Evolutionary conservation across 2,888 invertebrate genomes (phyloP), one percentile per base, ranked within the genome.

Genomic region (Xanthia togata): DNA sequence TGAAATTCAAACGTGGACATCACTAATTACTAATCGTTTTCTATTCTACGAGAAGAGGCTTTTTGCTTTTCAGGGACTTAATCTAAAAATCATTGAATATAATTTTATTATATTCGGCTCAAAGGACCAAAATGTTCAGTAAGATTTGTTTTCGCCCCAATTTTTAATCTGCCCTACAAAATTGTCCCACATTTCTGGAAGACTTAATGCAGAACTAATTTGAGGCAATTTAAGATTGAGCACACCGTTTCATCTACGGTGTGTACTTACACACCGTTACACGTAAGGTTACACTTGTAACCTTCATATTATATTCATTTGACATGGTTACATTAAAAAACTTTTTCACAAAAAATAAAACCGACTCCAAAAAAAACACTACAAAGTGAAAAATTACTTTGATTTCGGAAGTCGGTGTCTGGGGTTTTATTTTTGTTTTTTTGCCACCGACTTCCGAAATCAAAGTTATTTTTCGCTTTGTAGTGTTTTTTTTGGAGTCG

Each of bases 181-280:
- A 31, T 12, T 55, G 44, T 14, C 31, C 47, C 44, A 55, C 20
- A 55, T 62, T 68, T 77, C 23, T 38, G 50, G 17, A n/a, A 26
- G 3, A 55, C 62, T 55, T 20, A 47, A 41, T 55, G 20, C 47
- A 55, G 31, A 44, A 53, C 17, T 60, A 68, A 78, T 77, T 78
- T 69, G 31, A 44, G 38, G 26, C 53, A 62, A 55, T 62, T 69
- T 78, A 55, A 69, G 23, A 69, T 62, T 44, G n/a, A 70, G 26
- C 38, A 78, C 35, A 44, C 12, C n/a, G 20, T 23, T 17, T 12
- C 14, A 12, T n/a, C 5, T n/a, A 17, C 35, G 5, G 14, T 38
- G 31, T 38, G 23, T 67, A 3, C 14, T n/a, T n/a, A n/a, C 38
- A 78, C 35, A 44, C 12, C n/a, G 20, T 23, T 17, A 8, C 14